These are phyloP conservation scores for Torymus texanus DNA, from an alignment of 2,888 invertebrate species.

Conservation along the genomic window DNA sequence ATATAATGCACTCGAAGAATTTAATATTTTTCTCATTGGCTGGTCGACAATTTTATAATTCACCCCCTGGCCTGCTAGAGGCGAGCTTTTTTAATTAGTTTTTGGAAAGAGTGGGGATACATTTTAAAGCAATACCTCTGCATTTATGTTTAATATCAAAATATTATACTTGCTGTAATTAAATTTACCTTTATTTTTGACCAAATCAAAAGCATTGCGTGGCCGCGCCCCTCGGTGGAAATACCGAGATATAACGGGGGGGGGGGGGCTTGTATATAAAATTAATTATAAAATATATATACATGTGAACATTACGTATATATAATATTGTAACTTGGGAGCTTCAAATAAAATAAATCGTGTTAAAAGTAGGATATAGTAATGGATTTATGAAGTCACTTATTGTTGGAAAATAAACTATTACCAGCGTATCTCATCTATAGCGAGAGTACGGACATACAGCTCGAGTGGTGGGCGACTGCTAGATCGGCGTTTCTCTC, in stretches of 20 bases:
- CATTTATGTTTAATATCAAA: conserved; percentile 37
- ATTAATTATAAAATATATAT: conserved; percentile 48
- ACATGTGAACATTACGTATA: too few relatives aligned
- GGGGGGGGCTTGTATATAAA: conserved; percentile 16
- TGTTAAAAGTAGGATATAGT: too few relatives aligned
- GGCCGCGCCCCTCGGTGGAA: background rate
- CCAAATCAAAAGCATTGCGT: conserved; percentile 10
- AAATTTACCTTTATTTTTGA: conserved; percentile 46
- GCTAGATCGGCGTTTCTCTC: too few relatives aligned
- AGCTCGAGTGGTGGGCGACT: too few relatives aligned
- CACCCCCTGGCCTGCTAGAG: background rate
- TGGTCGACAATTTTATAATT: conserved; percentile 17
- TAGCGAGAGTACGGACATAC: too few relatives aligned
- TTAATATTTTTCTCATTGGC: conserved; percentile 19
- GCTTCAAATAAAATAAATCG: too few relatives aligned
- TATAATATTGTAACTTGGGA: too few relatives aligned
- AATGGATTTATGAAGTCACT: too few relatives aligned
- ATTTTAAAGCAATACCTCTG: conserved; percentile 35
- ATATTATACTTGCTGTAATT: conserved; percentile 50
- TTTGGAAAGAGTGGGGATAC: background rate
- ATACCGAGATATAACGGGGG: conserved; percentile 25
- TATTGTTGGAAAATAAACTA: too few relatives aligned
- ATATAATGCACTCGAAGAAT: conserved; percentile 24
- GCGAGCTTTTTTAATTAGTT: conserved; percentile 47
- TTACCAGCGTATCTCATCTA: too few relatives aligned